phyloP scores from a whole-genome alignment of 2,797 vertebrate genomes.

The Emydoidea blandingii region DNA sequence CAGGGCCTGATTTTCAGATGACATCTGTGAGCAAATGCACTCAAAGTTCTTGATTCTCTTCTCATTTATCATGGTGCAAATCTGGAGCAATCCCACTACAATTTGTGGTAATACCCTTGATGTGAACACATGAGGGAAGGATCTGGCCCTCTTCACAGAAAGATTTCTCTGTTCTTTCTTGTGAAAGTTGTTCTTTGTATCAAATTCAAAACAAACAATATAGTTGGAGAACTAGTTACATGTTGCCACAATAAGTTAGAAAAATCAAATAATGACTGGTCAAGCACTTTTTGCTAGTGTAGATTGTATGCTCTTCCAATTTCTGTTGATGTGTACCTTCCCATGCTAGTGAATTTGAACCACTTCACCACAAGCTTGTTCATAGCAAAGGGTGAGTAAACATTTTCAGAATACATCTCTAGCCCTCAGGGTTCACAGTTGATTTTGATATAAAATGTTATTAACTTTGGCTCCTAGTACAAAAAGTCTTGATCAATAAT shows the following conservation, averaged over 20 bases:
- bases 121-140: neutral
- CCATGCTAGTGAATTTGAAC: neutral
- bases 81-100: neutral
- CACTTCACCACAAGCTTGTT: neutral
- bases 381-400: slow-evolving; percentile 42
- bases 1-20: neutral
- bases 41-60: accelerated
- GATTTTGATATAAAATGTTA: slow-evolving; percentile 79
- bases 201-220: neutral
- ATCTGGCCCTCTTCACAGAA: neutral
- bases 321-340: neutral
- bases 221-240: neutral
- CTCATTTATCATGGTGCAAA: neutral
- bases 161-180: neutral
- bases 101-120: neutral
- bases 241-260: neutral
- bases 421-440: slow-evolving; percentile 62
- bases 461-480: slow-evolving; percentile 73
- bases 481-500: slow-evolving; percentile 76
- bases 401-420: slow-evolving; percentile 60
- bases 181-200: neutral
- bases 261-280: neutral
- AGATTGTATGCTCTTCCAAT: neutral
- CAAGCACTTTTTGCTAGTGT: neutral
- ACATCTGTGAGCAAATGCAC: accelerated